Conservation (phyloP, 2,113 vertebrate species). For the Paradoxurus hermaphroditus region DNA sequence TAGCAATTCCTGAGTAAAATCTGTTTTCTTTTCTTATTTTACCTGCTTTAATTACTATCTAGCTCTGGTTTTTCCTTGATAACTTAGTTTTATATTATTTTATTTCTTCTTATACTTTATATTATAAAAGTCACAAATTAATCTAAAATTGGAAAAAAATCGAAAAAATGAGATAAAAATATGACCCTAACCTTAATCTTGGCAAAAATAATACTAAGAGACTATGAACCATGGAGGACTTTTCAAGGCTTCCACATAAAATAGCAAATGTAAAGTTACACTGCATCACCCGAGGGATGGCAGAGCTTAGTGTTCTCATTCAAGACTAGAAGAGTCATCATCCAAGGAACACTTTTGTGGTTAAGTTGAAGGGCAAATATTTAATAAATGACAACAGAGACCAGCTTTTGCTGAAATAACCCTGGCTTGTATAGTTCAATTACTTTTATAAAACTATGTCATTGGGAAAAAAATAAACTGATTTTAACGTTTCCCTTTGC, state of each 20-base stretch:
- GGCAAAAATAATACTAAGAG: not conserved
- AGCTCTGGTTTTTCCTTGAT: not conserved
- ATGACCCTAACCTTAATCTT: not conserved
- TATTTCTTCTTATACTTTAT: not conserved
- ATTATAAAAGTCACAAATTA: not conserved
- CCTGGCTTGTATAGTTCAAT: not conserved
- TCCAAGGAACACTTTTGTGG: not conserved
- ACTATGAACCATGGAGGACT: not conserved
- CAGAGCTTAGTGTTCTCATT: not conserved
- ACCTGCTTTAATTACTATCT: not conserved
- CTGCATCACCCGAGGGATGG: not conserved
- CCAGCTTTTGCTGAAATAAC: not conserved
- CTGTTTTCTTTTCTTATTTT: not conserved
- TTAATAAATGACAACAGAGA: not conserved
- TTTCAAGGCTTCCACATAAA: not conserved
- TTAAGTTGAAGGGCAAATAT: not conserved
- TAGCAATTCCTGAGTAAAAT: not conserved
- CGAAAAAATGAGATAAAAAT: not conserved
- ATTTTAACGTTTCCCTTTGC: constrained; percentile 2
- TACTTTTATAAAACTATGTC: not conserved
- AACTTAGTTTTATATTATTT: not conserved
- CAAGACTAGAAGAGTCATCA: not conserved
- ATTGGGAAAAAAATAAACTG: not conserved
- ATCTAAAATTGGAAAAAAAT: not conserved
- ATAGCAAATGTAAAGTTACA: not conserved